phyloP scores from a whole-genome alignment of 2,797 vertebrate genomes.

The Hypotaenidia okinawae region DNA sequence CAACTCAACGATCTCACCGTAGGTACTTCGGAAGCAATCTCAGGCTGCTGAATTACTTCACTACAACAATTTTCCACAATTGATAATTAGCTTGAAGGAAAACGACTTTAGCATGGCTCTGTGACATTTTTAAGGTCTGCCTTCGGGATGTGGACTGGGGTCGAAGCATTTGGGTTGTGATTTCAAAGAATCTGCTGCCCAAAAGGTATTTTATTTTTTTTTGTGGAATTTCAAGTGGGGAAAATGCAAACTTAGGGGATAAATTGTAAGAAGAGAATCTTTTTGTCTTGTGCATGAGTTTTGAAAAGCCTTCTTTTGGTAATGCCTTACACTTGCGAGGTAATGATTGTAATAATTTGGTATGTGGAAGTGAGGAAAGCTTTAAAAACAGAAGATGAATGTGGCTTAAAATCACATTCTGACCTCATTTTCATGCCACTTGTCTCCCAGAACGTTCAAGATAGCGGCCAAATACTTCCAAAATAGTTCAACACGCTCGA shows the following conservation, averaged over 20 bases:
- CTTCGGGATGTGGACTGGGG: not conserved
- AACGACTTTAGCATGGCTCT: not conserved
- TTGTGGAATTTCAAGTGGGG: not conserved
- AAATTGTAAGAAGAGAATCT: not conserved
- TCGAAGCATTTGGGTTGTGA: not conserved
- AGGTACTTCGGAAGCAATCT: not conserved
- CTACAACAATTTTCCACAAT: not conserved
- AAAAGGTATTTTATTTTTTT: not conserved
- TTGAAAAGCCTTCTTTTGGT: not conserved
- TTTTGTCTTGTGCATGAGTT: not conserved
- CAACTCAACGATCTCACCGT: not conserved
- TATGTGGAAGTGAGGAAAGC: not conserved
- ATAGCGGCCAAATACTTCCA: not conserved
- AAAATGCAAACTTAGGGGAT: not conserved
- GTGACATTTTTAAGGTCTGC: not conserved
- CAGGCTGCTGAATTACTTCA: not conserved
- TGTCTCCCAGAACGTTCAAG: not conserved
- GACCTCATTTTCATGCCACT: not conserved
- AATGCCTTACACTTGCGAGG: not conserved
- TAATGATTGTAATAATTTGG: not conserved
- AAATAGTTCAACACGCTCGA: not conserved
- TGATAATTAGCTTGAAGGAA: conserved; percentile 14
- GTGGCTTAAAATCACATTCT: not conserved
- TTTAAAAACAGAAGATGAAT: not conserved
- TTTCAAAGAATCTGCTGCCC: not conserved